phyloP scores from a whole-genome alignment of 2,113 vertebrate species.

The Muntiacus muntjak region DNA sequence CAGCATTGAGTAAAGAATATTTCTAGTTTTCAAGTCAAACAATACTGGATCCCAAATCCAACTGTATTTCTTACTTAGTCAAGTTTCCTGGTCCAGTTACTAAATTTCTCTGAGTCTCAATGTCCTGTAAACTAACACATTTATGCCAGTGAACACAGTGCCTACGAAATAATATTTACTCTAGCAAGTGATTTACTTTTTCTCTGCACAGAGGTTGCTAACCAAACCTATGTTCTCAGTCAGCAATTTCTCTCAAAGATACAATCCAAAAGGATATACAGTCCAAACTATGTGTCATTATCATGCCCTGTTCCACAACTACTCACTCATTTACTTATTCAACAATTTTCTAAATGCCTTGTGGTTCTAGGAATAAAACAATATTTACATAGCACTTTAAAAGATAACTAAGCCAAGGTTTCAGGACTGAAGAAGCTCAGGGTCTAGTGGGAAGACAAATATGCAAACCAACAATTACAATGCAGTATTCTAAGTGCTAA shows the following conservation, averaged over 20 bases:
- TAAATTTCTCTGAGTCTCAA: neutral
- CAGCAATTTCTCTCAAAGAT: constrained; percentile 38
- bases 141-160: neutral
- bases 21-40: neutral
- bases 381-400: constrained; percentile 7
- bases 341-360: neutral
- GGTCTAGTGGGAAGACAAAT: neutral
- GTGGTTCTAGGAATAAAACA: neutral
- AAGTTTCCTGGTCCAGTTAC: neutral
- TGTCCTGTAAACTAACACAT: neutral
- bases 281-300: neutral
- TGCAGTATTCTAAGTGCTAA: neutral
- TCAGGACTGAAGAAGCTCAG: neutral
- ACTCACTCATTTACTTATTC: neutral
- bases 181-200: neutral
- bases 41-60: neutral
- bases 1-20: neutral
- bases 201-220: neutral
- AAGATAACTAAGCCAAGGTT: neutral
- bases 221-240: neutral
- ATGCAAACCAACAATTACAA: neutral
- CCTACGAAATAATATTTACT: neutral
- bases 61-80: neutral
- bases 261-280: neutral
- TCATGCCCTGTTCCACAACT: neutral